These are phyloP conservation scores for Nesospiza acunhae DNA, from an alignment of 2,113 vertebrate species.

Conservation along the genomic window DNA sequence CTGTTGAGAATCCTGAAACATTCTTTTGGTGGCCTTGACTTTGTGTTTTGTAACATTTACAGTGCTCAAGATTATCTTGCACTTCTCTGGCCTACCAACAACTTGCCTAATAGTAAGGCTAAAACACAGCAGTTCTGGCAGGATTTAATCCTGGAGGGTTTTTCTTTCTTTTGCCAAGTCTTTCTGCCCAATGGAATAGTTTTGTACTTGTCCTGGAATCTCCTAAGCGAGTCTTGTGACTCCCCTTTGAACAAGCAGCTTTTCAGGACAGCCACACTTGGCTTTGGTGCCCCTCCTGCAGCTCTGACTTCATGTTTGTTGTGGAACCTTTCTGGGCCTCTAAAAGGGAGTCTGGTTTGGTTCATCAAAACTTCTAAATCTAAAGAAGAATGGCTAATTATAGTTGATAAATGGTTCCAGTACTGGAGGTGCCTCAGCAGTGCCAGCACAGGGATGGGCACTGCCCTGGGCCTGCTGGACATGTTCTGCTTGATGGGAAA, in stretches of 20 bases:
- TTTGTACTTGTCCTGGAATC: slow-evolving; percentile 58
- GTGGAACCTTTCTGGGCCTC: neutral
- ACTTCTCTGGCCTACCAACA: neutral
- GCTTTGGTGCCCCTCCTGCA: neutral
- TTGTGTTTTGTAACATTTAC: slow-evolving; percentile 15
- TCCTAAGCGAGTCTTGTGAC: slow-evolving; percentile 62
- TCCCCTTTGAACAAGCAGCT: slow-evolving; percentile 54
- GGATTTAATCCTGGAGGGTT: slow-evolving; percentile 5
- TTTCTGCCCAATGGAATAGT: neutral
- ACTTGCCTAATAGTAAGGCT: neutral
- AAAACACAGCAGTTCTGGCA: neutral
- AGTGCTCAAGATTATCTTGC: neutral
- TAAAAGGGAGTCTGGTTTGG: neutral
- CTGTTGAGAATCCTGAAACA: neutral
- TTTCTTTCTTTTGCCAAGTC: neutral
- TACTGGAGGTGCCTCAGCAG: neutral
- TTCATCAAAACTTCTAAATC: neutral
- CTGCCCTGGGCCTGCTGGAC: neutral
- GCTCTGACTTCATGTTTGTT: neutral
- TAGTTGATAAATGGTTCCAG: neutral
- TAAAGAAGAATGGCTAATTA: neutral
- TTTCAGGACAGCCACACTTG: neutral
- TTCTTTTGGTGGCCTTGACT: neutral
- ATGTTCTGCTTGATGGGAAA: neutral
- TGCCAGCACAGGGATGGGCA: neutral